These are phyloP conservation scores for Melanerpes formicivorus DNA, from an alignment of 2,113 vertebrate genomes.

Conservation along the genomic window DNA sequence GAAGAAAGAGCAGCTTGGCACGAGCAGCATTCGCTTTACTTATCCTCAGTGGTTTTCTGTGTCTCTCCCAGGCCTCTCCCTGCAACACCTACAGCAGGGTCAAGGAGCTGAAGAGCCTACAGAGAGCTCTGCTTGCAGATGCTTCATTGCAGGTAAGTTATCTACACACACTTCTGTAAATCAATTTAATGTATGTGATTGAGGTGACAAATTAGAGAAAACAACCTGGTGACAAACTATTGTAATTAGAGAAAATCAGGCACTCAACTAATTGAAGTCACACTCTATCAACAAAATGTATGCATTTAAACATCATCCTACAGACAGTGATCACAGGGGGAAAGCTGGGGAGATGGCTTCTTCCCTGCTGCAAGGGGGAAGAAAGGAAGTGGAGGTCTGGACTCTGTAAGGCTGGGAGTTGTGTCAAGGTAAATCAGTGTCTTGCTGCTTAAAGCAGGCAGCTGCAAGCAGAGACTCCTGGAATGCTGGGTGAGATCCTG, in stretches of 20 bases:
- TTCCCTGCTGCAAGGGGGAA: background rate
- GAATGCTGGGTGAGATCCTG: background rate
- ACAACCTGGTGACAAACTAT: background rate
- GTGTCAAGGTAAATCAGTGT: background rate
- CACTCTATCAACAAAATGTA: background rate
- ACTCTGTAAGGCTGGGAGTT: background rate
- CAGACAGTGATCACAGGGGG: background rate
- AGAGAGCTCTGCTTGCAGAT: background rate
- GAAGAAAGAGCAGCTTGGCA: background rate
- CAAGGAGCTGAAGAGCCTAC: background rate
- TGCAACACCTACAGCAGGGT: background rate
- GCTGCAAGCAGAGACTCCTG: background rate
- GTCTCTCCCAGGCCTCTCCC: background rate
- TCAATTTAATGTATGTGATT: background rate
- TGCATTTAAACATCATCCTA: background rate
- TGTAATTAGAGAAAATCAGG: slow-evolving; percentile 58
- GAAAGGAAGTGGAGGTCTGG: background rate
- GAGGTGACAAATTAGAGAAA: slow-evolving; percentile 16
- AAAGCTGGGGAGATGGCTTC: background rate
- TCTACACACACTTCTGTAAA: background rate
- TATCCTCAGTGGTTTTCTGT: background rate
- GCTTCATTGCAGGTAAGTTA: background rate
- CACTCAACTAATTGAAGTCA: slow-evolving; percentile 22
- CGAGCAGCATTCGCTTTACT: background rate
- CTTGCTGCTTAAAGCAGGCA: background rate